phyloP scores from a whole-genome alignment of 2,888 invertebrate genomes.

The Macrosoma leucophasiata region DNA sequence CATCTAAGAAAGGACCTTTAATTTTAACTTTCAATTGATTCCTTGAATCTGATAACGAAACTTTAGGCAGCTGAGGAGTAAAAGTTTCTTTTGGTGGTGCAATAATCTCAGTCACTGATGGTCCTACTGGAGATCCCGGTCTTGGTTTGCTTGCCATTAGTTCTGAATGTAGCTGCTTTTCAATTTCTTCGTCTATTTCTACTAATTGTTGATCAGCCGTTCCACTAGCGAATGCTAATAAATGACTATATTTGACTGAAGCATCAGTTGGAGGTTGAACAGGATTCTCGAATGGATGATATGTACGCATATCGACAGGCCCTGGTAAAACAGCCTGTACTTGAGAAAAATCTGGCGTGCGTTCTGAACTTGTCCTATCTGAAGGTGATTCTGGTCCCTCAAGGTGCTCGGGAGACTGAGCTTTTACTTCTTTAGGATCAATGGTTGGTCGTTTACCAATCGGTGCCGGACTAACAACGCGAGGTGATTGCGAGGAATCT shows the following conservation, averaged over 20 bases:
- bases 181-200: constrained; percentile 87
- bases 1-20: constrained; percentile 90
- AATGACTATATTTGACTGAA: constrained; percentile 76
- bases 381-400: constrained; percentile 37
- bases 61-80: constrained; percentile 74
- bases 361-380: constrained; percentile 32
- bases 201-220: constrained; percentile 81
- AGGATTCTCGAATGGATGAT: constrained; percentile 79
- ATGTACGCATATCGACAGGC: constrained; percentile 93
- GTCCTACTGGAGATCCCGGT: constrained; percentile 37
- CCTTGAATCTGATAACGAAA: constrained; percentile 85
- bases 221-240: constrained; percentile 80
- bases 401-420: constrained; percentile 58
- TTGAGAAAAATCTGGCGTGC: constrained; percentile 57
- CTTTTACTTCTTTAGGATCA: constrained; percentile 63
- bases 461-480: constrained; percentile 69
- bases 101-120: constrained; percentile 27
- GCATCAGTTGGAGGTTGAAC: constrained; percentile 75
- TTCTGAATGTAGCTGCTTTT: constrained; percentile 83
- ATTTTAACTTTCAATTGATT: constrained; percentile 94
- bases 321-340: constrained; percentile 87
- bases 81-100: constrained; percentile 42
- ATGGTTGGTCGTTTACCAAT: constrained; percentile 45
- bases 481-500: constrained; percentile 76
- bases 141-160: constrained; percentile 76